Percentiles rank a stretch among this genome's conserved stretches.
Conservation (phyloP, 2,113 vertebrate species). For the Phrynosoma blainvillii region DNA sequence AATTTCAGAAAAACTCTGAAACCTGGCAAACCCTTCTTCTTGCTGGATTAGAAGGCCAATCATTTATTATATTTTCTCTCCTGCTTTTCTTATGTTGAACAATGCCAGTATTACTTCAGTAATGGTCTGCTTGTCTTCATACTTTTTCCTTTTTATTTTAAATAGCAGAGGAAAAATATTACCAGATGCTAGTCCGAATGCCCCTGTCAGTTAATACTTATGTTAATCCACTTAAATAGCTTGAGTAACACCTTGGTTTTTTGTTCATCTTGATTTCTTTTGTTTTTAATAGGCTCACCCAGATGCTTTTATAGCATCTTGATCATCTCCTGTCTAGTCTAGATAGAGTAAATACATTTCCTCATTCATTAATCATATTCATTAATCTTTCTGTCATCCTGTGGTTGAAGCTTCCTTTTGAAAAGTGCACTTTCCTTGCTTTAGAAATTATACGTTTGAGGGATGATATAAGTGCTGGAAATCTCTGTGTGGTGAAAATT, state of each 20-base stretch:
- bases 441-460: background rate
- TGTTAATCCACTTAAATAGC: slow-evolving; percentile 9
- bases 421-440: background rate
- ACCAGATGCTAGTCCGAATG: slow-evolving; percentile 22
- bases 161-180: slow-evolving; percentile 47
- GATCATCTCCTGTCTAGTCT: slow-evolving; percentile 1
- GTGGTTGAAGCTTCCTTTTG: background rate
- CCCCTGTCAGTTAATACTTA: slow-evolving; percentile 27
- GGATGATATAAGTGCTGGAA: background rate
- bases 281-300: background rate
- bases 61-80: background rate
- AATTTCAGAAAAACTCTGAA: background rate
- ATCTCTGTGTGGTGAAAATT: background rate
- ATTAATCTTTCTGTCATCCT: background rate
- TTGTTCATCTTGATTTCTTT: background rate
- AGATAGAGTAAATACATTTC: background rate
- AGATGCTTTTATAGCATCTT: rapidly evolving
- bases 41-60: background rate
- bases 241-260: slow-evolving; percentile 8
- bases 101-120: background rate
- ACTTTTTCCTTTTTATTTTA: background rate
- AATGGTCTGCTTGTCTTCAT: background rate
- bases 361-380: background rate
- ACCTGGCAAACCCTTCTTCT: background rate
- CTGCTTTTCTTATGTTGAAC: background rate